Evolutionary conservation across 2,797 vertebrate genomes (phyloP).

Genomic region (Anguilla megastoma): DNA sequence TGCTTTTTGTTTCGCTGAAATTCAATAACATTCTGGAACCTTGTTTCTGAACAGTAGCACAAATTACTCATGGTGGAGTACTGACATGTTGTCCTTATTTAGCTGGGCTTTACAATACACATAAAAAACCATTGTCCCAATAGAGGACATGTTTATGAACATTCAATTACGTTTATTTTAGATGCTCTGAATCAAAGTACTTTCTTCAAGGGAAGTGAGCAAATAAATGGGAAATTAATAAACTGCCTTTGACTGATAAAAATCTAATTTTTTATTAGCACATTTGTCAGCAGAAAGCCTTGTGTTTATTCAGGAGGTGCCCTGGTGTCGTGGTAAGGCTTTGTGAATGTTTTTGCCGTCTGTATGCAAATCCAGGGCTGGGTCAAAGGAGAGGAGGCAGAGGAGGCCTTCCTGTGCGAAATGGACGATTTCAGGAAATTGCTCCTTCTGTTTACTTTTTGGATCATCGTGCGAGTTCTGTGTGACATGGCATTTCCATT

Average conservation of each 20-base stretch:
- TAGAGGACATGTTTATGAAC: background rate
- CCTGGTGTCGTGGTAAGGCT: background rate
- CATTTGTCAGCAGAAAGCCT: background rate
- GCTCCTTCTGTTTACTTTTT: background rate
- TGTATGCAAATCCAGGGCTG: background rate
- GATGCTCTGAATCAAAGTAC: background rate
- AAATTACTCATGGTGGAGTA: background rate
- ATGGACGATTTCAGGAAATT: constrained; percentile 7
- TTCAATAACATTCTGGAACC: background rate
- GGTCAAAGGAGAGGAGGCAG: background rate
- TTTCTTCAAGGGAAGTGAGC: background rate
- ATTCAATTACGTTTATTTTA: background rate
- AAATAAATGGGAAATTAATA: background rate
- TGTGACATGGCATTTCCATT: background rate
- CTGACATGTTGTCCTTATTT: background rate
- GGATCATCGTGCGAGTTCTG: background rate
- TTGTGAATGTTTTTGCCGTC: background rate
- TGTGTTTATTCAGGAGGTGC: background rate
- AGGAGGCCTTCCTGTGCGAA: background rate
- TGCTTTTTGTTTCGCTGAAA: background rate
- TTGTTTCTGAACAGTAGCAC: background rate
- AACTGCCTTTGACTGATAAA: background rate
- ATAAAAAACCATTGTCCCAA: background rate
- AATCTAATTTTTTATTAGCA: background rate
- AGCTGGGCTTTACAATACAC: background rate